Percentiles rank a stretch among this genome's conserved stretches.
phyloP scores from a whole-genome alignment of 1,140 invertebrate species.

The Drosophila pruinosa region DNA sequence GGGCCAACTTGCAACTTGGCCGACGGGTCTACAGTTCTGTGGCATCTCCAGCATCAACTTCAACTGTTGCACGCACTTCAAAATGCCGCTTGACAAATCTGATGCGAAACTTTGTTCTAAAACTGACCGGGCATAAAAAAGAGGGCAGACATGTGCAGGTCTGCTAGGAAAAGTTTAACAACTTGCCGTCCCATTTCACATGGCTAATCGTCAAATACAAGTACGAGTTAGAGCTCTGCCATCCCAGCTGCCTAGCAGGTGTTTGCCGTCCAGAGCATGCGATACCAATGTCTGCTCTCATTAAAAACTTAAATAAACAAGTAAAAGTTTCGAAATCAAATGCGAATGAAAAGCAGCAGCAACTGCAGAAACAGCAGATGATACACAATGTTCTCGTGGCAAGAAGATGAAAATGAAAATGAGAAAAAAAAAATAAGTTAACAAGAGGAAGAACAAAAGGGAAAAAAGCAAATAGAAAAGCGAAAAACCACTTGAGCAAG shows the following conservation, averaged over 20 bases:
- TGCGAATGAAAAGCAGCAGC: constrained; percentile 57
- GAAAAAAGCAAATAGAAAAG: constrained; percentile 38
- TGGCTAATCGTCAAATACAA: constrained; percentile 71
- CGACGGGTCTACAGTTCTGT: neutral
- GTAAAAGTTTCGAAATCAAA: constrained; percentile 66
- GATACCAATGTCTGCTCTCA: constrained; percentile 66
- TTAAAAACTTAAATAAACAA: constrained; percentile 81
- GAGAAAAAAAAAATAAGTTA: constrained; percentile 3
- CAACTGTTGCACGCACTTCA: constrained; percentile 50
- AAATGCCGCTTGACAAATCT: constrained; percentile 34
- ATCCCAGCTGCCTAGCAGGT: neutral
- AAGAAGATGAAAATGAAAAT: constrained; percentile 24
- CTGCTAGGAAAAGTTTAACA: constrained; percentile 41
- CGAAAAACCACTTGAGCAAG: constrained; percentile 75
- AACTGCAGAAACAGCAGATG: constrained; percentile 1
- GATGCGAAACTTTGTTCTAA: constrained; percentile 18
- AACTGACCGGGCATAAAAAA: constrained; percentile 5
- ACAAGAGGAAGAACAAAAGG: neutral
- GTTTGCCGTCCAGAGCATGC: constrained; percentile 35
- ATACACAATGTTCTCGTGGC: neutral
- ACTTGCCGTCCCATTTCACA: constrained; percentile 68
- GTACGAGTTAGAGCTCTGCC: neutral
- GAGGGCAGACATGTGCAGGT: neutral
- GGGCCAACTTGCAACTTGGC: neutral
- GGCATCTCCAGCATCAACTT: neutral